phyloP scores from a whole-genome alignment of 2,797 vertebrate genomes.

The Ptychobarbus kaznakovi region DNA sequence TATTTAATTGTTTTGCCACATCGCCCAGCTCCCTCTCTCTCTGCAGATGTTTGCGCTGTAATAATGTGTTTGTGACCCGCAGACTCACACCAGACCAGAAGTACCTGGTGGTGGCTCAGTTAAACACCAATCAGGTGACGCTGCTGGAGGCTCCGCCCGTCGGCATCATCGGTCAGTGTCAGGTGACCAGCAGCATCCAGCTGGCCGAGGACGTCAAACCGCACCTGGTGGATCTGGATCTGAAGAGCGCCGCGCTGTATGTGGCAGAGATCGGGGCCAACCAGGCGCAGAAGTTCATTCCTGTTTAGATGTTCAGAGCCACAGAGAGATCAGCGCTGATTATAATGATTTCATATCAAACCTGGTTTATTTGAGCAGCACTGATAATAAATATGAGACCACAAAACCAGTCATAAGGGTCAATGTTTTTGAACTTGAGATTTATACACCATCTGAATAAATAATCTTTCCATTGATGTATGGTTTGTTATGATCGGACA shows the following conservation, averaged over 20 bases:
- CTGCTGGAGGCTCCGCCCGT: constrained; percentile 84
- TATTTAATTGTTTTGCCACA: too few species aligned
- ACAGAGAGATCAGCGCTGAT: background rate
- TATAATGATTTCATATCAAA: background rate
- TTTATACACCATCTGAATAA: too few species aligned
- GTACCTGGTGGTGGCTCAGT: constrained; percentile 87
- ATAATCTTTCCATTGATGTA: too few species aligned
- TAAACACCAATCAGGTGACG: constrained; percentile 85
- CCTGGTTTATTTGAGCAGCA: background rate
- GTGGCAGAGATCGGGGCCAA: constrained; percentile 92
- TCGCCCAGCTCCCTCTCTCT: too few species aligned
- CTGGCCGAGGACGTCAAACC: constrained; percentile 88
- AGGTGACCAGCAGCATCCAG: constrained; percentile 83
- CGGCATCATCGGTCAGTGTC: constrained; percentile 86
- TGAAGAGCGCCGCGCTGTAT: constrained; percentile 85
- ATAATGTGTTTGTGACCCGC: background rate
- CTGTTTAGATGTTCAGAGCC: constrained; percentile 49
- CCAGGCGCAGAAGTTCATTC: constrained; percentile 92
- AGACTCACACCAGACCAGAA: constrained; percentile 87
- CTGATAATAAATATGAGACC: background rate
- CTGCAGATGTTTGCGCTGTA: too few species aligned
- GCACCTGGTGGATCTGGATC: constrained; percentile 89
- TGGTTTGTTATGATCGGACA: too few species aligned
- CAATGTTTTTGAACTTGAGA: too few species aligned
- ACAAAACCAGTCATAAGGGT: too few species aligned